These are phyloP conservation scores for Urocynchramus pylzowi DNA, from an alignment of 2,113 vertebrate species.

Conservation along the genomic window DNA sequence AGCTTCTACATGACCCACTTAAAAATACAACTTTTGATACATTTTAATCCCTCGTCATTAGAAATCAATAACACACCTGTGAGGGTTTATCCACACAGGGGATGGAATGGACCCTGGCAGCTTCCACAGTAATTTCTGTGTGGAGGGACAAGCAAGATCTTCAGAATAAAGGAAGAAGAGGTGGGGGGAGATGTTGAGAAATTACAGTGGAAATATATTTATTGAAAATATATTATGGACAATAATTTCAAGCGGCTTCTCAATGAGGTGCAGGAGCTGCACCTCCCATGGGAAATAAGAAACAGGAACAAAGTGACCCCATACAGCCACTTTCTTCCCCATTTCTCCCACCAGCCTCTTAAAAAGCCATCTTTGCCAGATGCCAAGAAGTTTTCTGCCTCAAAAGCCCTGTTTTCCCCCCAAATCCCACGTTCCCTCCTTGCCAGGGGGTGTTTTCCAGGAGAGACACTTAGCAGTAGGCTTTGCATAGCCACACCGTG, in stretches of 20 bases:
- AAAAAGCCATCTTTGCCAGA: background rate
- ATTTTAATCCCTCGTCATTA: background rate
- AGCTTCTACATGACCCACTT: no score
- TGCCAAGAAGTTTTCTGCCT: background rate
- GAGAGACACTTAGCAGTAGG: rapidly evolving
- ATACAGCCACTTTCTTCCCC: rapidly evolving
- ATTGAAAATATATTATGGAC: background rate
- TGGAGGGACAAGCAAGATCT: background rate
- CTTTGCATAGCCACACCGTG: rapidly evolving
- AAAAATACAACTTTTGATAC: background rate
- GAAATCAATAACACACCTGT: background rate
- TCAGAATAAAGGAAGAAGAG: background rate
- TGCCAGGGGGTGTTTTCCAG: background rate
- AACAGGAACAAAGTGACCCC: background rate
- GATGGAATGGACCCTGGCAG: background rate
- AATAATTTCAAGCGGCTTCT: background rate
- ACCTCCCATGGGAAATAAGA: background rate
- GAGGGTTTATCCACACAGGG: background rate
- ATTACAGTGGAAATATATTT: background rate
- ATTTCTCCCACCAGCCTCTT: background rate
- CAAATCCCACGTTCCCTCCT: rapidly evolving
- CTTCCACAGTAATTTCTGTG: background rate
- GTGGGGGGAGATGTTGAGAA: no score
- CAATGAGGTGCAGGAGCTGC: rapidly evolving
- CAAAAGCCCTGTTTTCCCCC: background rate